Percentiles rank a stretch among this genome's conserved stretches.
These are phyloP conservation scores for Dolichomitus sp. DNA, from an alignment of 2,888 invertebrate genomes.

Conservation along the genomic window DNA sequence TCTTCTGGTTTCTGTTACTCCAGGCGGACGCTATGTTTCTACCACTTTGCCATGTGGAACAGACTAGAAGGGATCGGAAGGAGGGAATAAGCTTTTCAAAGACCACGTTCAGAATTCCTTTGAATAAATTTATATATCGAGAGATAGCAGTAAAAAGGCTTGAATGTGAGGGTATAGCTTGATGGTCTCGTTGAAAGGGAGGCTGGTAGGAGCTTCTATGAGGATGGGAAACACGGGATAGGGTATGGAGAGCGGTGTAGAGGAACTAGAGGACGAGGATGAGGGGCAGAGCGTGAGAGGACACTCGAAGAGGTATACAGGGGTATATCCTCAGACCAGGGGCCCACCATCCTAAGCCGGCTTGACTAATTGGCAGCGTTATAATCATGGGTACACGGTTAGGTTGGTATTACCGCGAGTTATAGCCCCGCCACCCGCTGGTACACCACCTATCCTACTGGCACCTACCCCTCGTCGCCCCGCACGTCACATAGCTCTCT, in stretches of 20 bases:
- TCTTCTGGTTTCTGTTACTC: conserved; percentile 36
- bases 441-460: conserved; percentile 55
- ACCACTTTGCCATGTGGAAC: conserved; percentile 29
- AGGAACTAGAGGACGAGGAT: conserved; percentile 30
- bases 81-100: background rate
- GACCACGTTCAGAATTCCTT: conserved; percentile 28
- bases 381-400: conserved; percentile 86
- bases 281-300: conserved; percentile 39
- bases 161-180: conserved; percentile 8
- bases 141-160: conserved; percentile 38
- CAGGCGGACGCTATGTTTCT: conserved; percentile 7
- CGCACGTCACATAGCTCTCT: conserved; percentile 8
- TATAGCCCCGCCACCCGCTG: conserved; percentile 78
- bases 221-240: conserved; percentile 37
- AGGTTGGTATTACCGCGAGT: conserved; percentile 86
- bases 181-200: conserved; percentile 38
- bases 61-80: background rate
- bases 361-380: conserved; percentile 86
- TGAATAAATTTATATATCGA: conserved; percentile 47
- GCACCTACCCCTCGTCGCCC: conserved; percentile 17
- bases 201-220: conserved; percentile 2
- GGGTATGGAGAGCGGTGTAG: conserved; percentile 20
- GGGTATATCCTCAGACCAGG: conserved; percentile 78
- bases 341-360: conserved; percentile 84
- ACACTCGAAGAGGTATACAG: conserved; percentile 60